Conservation (phyloP, 2,888 invertebrate genomes). For the Idaea biselata region DNA sequence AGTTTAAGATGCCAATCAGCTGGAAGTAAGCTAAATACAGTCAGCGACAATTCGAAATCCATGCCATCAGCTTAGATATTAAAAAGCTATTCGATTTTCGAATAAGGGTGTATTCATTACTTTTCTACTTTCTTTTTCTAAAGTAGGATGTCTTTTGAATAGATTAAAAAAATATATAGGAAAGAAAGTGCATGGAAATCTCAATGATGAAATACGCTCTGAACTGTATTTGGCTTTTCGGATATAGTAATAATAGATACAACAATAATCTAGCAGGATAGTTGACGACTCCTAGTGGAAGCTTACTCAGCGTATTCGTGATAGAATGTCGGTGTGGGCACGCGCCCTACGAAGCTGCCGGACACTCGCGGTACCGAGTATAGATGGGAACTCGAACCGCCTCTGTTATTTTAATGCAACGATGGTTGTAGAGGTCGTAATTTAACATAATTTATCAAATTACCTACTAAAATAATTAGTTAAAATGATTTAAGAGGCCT, state of each 20-base stretch:
- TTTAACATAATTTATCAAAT: no score
- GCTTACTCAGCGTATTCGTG: slow-evolving; percentile 75
- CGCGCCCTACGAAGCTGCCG: slow-evolving; percentile 72
- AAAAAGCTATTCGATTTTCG: no score
- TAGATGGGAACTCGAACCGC: slow-evolving; percentile 68
- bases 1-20: neutral
- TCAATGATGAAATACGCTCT: neutral
- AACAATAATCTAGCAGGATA: slow-evolving; percentile 36
- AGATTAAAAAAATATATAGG: no score
- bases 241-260: neutral
- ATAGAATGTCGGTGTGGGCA: slow-evolving; percentile 76
- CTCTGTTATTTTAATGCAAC: slow-evolving; percentile 55
- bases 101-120: no score
- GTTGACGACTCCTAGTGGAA: slow-evolving; percentile 50
- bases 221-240: neutral
- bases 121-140: no score
- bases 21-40: neutral
- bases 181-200: neutral
- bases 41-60: neutral
- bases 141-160: no score
- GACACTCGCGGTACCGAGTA: slow-evolving; percentile 66
- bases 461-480: no score
- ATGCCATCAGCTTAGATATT: no score
- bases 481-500: no score
- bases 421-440: no score